Evolutionary conservation across 2,888 invertebrate species (phyloP).

Genomic region (Tiliacea aurago): DNA sequence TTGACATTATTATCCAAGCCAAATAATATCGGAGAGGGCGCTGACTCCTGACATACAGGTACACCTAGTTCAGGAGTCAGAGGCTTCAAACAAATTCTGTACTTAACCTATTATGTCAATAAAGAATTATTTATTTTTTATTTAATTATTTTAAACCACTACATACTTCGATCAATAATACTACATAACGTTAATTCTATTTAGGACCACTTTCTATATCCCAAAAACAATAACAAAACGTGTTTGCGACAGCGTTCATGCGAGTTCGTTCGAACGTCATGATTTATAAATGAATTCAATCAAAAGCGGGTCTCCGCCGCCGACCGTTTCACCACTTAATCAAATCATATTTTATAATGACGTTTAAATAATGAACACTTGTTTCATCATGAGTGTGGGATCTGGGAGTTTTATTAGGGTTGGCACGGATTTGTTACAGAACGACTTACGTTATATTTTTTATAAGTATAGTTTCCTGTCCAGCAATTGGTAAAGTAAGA

Average conservation of each 20-base stretch:
- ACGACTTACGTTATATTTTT: background rate
- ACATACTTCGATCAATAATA: too few species aligned
- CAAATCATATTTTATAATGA: slow-evolving; percentile 56
- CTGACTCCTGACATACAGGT: too few species aligned
- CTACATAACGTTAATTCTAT: background rate
- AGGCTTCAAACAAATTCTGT: too few species aligned
- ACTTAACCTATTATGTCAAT: too few species aligned
- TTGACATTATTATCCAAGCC: too few species aligned
- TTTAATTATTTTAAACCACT: too few species aligned
- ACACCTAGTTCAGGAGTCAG: too few species aligned
- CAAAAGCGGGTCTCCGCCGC: slow-evolving; percentile 49
- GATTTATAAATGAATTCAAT: slow-evolving; percentile 58
- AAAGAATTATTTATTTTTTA: too few species aligned
- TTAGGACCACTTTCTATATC: slow-evolving; percentile 28
- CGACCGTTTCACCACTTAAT: slow-evolving; percentile 58
- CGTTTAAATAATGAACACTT: slow-evolving; percentile 50
- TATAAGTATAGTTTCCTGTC: background rate
- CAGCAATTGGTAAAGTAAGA: background rate
- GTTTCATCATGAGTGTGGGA: slow-evolving; percentile 30
- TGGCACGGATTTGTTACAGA: background rate
- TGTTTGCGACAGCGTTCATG: slow-evolving; percentile 35
- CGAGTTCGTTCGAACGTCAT: slow-evolving; percentile 35
- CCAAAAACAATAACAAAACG: slow-evolving; percentile 47
- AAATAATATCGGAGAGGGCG: too few species aligned
- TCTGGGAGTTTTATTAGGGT: slow-evolving; percentile 1